Evolutionary conservation across 2,797 vertebrate genomes (phyloP), one percentile per base, ranked within the genome.

Genomic region (Myotis planiceps): DNA sequence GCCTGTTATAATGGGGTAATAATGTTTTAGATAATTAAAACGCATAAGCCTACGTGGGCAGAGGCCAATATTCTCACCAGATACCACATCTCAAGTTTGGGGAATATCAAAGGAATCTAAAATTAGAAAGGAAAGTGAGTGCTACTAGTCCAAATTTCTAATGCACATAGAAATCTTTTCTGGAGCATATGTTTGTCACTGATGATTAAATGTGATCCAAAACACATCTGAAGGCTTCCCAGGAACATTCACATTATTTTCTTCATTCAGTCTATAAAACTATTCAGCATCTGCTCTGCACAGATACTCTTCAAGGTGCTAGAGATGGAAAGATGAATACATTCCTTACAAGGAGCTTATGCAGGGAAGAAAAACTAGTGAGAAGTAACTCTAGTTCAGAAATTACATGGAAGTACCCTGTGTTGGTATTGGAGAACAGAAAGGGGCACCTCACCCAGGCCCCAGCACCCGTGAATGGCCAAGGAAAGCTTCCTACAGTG

Each of bases 181-280:
- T n/a, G 45, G 13, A 71, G 75, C 45, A 89, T 34, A 53, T 37
- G 4, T 32, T 51, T 16, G 7, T 49, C n/a, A 27, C 25, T 25
- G 55, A 53, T 86, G 34, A 81, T 76, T 55, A 86, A 93, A 93
- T 63, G 42, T 81, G 37, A 81, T 84, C 53, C 29, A 83, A 82
- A 69, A 72, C 29, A 81, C 32, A 79, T 51, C 6, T 87, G 69
- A 90, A 90, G 9, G 2, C 27, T 68, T 82, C 34, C 42, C 32
- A 79, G 45, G 7, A 87, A 94, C 7, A 72, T 34, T 88, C 18
- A 88, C 39, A 75, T 90, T 37, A 78, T 80, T 85, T 75, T 55
- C 15, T 58, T 85, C 16, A 75, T 23, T 81, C 25, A 55, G 47
- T 37, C 37, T 66, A 47, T 18, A 92, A 9, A 68, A 60, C 15